Evolutionary conservation across 2,797 vertebrate species (phyloP).

Genomic region (Taeniopygia guttata): DNA sequence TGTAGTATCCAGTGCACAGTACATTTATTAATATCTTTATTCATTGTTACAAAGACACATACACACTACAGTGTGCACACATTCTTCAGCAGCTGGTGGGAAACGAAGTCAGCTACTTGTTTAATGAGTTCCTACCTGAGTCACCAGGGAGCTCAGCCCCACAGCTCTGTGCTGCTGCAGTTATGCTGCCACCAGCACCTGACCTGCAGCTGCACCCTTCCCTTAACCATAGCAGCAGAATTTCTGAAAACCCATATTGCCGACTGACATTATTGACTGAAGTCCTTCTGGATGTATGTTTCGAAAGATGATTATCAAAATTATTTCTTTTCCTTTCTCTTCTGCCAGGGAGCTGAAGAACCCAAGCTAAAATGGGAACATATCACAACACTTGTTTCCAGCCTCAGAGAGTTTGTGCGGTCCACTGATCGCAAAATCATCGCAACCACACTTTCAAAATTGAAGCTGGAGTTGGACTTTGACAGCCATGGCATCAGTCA

Average conservation of each 20-base stretch:
- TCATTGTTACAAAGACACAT: not conserved
- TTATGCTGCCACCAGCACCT: not conserved
- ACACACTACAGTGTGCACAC: not conserved
- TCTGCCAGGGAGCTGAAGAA: slow-evolving; percentile 85
- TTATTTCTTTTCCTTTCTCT: not conserved
- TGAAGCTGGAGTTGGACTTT: slow-evolving; percentile 96
- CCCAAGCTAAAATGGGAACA: slow-evolving; percentile 89
- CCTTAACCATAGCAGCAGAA: not conserved
- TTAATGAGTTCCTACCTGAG: not conserved
- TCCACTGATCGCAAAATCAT: slow-evolving; percentile 97
- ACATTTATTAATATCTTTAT: not conserved
- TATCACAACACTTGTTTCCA: slow-evolving; percentile 87
- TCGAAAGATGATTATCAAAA: not conserved
- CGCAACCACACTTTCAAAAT: slow-evolving; percentile 88
- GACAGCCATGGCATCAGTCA: slow-evolving; percentile 96
- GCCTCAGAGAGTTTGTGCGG: slow-evolving; percentile 91
- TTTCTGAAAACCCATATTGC: not conserved
- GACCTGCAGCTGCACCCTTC: not conserved
- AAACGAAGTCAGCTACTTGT: not conserved
- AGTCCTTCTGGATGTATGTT: not conserved
- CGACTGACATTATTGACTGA: not conserved
- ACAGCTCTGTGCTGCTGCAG: not conserved
- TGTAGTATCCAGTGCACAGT: not conserved
- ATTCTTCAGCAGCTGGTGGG: not conserved
- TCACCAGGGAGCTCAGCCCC: not conserved